phyloP scores from a whole-genome alignment of 1,140 invertebrate genomes.

The Drosophila auraria region DNA sequence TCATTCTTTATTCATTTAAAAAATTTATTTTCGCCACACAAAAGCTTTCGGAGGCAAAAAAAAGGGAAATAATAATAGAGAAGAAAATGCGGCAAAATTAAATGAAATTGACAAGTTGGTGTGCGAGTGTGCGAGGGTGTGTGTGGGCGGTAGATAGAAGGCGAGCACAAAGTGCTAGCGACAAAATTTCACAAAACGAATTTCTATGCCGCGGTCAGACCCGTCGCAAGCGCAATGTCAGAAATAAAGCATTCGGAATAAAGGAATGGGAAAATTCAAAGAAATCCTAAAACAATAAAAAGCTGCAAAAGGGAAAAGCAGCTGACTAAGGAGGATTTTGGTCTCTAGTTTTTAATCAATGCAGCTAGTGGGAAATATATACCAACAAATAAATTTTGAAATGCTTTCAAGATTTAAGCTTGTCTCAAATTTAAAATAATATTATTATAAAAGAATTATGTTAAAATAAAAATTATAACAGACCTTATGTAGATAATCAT shows the following conservation, averaged over 20 bases:
- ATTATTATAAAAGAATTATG: too few species aligned
- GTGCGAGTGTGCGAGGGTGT: background rate
- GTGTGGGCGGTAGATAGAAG: conserved; percentile 41
- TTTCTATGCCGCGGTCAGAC: conserved; percentile 34
- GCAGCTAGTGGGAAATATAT: background rate
- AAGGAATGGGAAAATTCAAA: background rate
- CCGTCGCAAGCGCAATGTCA: conserved; percentile 47
- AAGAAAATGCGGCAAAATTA: conserved; percentile 69
- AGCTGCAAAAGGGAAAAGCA: background rate
- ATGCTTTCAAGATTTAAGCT: background rate
- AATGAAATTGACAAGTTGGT: conserved; percentile 67
- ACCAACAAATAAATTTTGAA: background rate
- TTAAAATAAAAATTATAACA: too few species aligned
- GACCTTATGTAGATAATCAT: too few species aligned
- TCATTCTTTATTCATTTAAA: conserved; percentile 67
- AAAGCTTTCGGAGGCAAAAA: conserved; percentile 48
- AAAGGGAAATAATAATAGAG: conserved; percentile 44
- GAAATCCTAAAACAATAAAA: conserved; percentile 21
- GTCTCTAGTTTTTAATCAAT: background rate
- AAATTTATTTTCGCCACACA: conserved; percentile 52
- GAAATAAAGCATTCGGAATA: conserved; percentile 22
- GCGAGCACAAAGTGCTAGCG: conserved; percentile 38
- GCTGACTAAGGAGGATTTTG: background rate
- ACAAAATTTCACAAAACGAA: conserved; percentile 36
- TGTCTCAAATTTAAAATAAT: background rate